Conservation (phyloP, 2,797 vertebrate species). For the Molossus alvarezi region DNA sequence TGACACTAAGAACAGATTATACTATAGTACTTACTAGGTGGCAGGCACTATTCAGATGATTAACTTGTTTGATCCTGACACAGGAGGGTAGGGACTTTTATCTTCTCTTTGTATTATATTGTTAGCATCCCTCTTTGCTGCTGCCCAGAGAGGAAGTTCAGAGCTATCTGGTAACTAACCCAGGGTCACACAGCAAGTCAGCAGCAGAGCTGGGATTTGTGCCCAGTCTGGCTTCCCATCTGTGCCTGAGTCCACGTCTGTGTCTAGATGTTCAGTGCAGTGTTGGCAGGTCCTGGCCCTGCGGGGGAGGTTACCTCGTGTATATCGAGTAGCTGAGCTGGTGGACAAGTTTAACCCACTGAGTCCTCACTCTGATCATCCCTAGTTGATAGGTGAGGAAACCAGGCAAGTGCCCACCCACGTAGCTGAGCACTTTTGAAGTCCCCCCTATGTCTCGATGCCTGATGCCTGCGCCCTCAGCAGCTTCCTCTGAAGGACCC, state of each 20-base stretch:
- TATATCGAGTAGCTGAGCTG: background rate
- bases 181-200: background rate
- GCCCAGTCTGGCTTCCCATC: background rate
- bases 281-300: background rate
- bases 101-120: background rate
- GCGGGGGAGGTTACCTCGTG: background rate
- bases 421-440: background rate
- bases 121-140: background rate
- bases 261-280: background rate
- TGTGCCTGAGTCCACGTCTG: background rate
- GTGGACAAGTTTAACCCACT: background rate
- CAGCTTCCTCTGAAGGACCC: background rate
- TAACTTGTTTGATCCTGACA: background rate
- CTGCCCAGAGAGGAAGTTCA: background rate
- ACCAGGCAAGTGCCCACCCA: rapidly evolving
- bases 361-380: background rate
- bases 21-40: background rate
- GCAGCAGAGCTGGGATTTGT: background rate
- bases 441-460: rapidly evolving
- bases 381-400: background rate
- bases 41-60: no score
- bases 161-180: background rate
- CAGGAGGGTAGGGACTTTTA: background rate
- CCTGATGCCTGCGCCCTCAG: background rate
- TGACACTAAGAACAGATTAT: rapidly evolving